These are phyloP conservation scores for Sceliomorpha sp. DNA, from an alignment of 2,888 invertebrate species.

Conservation along the genomic window DNA sequence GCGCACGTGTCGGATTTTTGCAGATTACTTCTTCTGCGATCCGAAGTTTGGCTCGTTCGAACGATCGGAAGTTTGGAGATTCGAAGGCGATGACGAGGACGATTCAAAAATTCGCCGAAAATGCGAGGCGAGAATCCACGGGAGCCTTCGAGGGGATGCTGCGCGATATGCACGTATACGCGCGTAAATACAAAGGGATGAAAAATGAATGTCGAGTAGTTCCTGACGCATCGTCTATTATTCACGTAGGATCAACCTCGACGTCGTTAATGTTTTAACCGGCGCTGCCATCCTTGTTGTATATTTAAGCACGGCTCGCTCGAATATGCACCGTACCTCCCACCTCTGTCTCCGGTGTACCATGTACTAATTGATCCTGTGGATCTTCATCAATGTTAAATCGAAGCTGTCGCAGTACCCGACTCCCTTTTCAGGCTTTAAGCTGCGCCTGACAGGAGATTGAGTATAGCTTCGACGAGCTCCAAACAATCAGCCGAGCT, in stretches of 20 bases:
- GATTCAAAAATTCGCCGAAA: no score
- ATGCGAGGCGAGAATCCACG: no score
- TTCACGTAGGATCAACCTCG: slow-evolving; percentile 23
- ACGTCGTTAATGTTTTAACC: slow-evolving; percentile 31
- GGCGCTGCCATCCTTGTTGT: slow-evolving; percentile 21
- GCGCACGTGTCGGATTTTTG: no score
- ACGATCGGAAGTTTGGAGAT: no score
- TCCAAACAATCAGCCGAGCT: slow-evolving; percentile 26
- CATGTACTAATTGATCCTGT: slow-evolving; percentile 42
- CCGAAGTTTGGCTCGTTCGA: no score
- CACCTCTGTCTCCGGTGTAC: slow-evolving; percentile 3
- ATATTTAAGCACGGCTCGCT: slow-evolving; percentile 28
- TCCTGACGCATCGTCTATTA: slow-evolving; percentile 29
- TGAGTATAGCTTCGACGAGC: slow-evolving; percentile 32
- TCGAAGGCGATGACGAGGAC: no score
- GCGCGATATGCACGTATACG: no score
- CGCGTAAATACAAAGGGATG: no score
- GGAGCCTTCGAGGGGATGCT: no score
- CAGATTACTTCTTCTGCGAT: no score
- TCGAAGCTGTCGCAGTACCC: slow-evolving; percentile 40
- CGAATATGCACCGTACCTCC: slow-evolving; percentile 18
- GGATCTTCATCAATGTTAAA: slow-evolving; percentile 55
- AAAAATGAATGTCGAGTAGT: slow-evolving; percentile 23
- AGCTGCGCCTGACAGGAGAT: slow-evolving; percentile 47
- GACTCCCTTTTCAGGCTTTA: slow-evolving; percentile 50